A percentile compares a stretch with the other conserved stretches of the same genome.
These are phyloP conservation scores for Lepilemur septentrionalis DNA, from an alignment of 2,797 vertebrate species.

Conservation along the genomic window DNA sequence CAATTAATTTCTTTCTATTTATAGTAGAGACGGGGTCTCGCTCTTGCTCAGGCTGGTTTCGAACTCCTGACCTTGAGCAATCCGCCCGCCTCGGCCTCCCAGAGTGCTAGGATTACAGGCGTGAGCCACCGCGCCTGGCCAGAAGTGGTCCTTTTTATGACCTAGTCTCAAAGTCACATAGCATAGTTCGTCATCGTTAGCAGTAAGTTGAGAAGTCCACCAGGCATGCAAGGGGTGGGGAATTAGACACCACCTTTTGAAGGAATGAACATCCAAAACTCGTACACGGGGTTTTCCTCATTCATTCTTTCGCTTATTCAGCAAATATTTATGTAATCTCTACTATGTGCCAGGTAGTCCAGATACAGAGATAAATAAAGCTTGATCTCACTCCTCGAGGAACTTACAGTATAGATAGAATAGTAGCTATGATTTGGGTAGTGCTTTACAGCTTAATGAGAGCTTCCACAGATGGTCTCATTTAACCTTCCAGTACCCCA, in stretches of 20 bases:
- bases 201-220: neutral
- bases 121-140: too few species aligned
- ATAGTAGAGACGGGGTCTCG: too few species aligned
- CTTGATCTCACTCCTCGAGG: neutral
- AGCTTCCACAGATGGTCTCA: rapidly evolving
- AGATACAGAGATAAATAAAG: neutral
- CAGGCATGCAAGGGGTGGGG: neutral
- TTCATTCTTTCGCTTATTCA: neutral
- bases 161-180: neutral
- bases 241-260: neutral
- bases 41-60: too few species aligned
- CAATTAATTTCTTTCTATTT: too few species aligned
- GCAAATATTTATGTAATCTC: neutral
- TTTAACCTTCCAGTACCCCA: neutral
- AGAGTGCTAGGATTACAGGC: too few species aligned
- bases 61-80: too few species aligned
- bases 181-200: neutral
- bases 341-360: neutral
- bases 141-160: neutral
- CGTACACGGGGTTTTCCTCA: neutral
- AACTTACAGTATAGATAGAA: neutral
- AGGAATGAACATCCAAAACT: neutral
- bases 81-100: too few species aligned
- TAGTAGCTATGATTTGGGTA: neutral
- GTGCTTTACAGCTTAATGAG: neutral